Percentiles rank a stretch among this genome's conserved stretches.
These are phyloP conservation scores for Molossus alvarezi DNA, from an alignment of 2,797 vertebrate genomes.

Conservation along the genomic window DNA sequence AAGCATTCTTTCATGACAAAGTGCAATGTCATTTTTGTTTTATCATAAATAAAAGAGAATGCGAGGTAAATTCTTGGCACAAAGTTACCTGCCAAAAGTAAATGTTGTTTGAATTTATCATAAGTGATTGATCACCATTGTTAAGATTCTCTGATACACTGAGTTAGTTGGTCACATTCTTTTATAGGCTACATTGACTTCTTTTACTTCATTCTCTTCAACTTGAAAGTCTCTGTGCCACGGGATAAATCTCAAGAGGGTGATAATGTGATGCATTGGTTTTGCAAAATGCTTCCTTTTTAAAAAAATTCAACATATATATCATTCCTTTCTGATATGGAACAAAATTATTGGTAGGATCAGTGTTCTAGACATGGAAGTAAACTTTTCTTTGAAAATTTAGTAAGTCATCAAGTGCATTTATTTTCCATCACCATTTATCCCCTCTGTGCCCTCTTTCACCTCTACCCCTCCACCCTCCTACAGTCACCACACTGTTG, in stretches of 20 bases:
- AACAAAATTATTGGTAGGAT: slow-evolving; percentile 10
- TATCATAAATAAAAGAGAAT: slow-evolving; percentile 89
- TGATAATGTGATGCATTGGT: neutral
- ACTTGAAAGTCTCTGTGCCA: neutral
- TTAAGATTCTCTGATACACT: slow-evolving; percentile 72
- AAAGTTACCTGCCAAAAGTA: slow-evolving; percentile 85
- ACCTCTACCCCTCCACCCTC: no score
- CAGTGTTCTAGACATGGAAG: neutral
- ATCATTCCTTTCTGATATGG: neutral
- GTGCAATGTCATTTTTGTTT: slow-evolving; percentile 88
- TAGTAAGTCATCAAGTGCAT: neutral
- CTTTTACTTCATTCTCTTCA: slow-evolving; percentile 30
- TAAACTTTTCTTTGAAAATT: slow-evolving; percentile 33
- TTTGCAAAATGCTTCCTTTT: slow-evolving; percentile 8
- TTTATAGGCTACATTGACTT: slow-evolving; percentile 70
- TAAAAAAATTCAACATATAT: neutral
- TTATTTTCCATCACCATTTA: neutral
- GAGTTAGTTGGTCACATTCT: slow-evolving; percentile 75
- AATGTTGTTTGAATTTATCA: slow-evolving; percentile 87
- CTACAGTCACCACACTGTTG: no score
- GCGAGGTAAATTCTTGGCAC: slow-evolving; percentile 86
- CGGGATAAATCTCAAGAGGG: slow-evolving; percentile 57
- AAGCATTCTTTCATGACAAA: slow-evolving; percentile 87
- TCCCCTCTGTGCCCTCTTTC: no score
- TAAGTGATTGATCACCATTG: slow-evolving; percentile 84